Evolutionary conservation across 2,113 vertebrate species (phyloP).

Genomic region (Ameiurus melas): DNA sequence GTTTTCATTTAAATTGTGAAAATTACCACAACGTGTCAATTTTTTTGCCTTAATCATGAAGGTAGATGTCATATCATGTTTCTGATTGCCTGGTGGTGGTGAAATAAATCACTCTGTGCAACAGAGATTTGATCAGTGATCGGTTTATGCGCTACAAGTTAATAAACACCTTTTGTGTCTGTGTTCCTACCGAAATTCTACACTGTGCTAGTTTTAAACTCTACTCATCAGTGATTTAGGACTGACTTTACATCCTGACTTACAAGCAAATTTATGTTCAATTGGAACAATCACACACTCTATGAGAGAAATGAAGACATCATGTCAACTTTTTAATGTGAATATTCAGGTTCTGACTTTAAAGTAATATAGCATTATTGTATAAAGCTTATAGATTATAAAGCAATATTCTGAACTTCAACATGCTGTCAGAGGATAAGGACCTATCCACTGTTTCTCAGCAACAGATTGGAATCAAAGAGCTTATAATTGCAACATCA

Average conservation of each 20-base stretch:
- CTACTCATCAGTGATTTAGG: not conserved
- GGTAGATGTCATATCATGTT: not conserved
- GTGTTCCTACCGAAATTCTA: not conserved
- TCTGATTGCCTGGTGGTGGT: not conserved
- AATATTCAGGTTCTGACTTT: not conserved
- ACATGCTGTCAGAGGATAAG: not conserved
- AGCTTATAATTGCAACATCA: constrained; percentile 17
- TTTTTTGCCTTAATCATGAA: too few relatives aligned
- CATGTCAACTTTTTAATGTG: not conserved
- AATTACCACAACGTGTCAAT: too few relatives aligned
- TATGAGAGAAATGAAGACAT: not conserved
- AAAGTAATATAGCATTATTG: too few relatives aligned
- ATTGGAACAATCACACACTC: not conserved
- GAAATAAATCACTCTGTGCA: not conserved
- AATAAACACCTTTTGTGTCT: not conserved
- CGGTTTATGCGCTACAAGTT: not conserved
- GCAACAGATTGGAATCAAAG: not conserved
- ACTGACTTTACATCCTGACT: not conserved
- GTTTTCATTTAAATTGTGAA: too few relatives aligned
- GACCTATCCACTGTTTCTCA: not conserved
- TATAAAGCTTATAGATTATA: too few relatives aligned
- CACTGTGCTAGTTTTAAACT: not conserved
- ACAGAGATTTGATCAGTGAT: not conserved
- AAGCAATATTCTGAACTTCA: not conserved
- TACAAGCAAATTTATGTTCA: not conserved